Percentiles rank a stretch among this genome's conserved stretches.
Conservation (phyloP, 2,888 invertebrate species). For the Zhuqinia jingwanae region DNA sequence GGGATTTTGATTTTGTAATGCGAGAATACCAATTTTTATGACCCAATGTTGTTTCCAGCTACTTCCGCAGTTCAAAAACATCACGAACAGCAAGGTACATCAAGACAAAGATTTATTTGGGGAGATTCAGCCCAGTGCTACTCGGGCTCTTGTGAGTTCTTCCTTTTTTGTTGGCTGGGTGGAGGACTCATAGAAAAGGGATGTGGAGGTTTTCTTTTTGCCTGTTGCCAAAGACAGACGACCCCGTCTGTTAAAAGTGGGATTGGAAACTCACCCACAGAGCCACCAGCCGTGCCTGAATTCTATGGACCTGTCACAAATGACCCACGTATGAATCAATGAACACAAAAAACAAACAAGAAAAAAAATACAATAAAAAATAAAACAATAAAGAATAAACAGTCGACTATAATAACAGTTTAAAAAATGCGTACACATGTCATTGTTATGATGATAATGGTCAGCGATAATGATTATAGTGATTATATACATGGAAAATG, state of each 20-base stretch:
- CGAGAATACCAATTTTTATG: constrained; percentile 35
- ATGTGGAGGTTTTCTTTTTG: constrained; percentile 89
- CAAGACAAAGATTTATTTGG: constrained; percentile 73
- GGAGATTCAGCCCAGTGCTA: constrained; percentile 83
- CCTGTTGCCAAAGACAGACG: constrained; percentile 89
- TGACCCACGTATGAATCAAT: constrained; percentile 87
- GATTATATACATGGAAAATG: neutral
- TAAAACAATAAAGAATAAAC: constrained; percentile 3
- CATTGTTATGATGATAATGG: too few relatives aligned
- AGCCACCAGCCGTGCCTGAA: constrained; percentile 80
- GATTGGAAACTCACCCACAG: constrained; percentile 79
- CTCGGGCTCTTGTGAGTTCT: constrained; percentile 93
- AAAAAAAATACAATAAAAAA: neutral
- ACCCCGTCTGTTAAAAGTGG: constrained; percentile 77
- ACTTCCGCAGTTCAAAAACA: constrained; percentile 36
- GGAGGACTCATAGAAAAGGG: constrained; percentile 92
- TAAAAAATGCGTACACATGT: too few relatives aligned
- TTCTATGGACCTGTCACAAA: constrained; percentile 88
- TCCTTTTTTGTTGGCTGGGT: constrained; percentile 94
- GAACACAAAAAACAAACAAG: constrained; percentile 21
- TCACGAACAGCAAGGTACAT: constrained; percentile 53
- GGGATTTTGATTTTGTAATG: neutral
- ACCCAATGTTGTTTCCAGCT: constrained; percentile 58
- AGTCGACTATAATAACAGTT: too few relatives aligned
- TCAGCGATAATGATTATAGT: neutral